Conservation (phyloP, 2,888 invertebrate genomes). For the Cybosia mesomella region DNA sequence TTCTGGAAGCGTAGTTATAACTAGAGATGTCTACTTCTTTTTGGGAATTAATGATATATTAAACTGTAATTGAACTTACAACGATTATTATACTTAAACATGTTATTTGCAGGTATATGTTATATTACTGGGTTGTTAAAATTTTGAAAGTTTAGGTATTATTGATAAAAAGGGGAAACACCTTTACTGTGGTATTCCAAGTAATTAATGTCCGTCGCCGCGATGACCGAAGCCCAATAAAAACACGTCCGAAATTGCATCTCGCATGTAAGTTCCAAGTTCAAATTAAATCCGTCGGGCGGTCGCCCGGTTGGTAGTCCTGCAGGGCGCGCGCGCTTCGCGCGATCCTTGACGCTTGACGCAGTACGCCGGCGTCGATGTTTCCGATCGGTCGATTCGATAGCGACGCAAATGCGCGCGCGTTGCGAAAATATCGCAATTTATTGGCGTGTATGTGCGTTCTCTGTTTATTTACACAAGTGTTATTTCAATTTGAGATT, state of each 20-base stretch:
- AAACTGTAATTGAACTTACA: neutral
- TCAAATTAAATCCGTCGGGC: constrained; percentile 71
- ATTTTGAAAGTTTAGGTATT: neutral
- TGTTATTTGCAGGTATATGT: neutral
- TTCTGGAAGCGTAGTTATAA: constrained; percentile 34
- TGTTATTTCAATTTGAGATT: constrained; percentile 38
- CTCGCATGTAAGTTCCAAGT: constrained; percentile 73
- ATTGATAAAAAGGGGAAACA: constrained; percentile 61
- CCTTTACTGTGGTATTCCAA: constrained; percentile 66
- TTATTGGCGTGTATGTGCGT: constrained; percentile 47
- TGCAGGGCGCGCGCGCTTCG: constrained; percentile 50
- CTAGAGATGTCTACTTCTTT: constrained; percentile 8
- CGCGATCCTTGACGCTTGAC: constrained; percentile 35
- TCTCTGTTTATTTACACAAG: constrained; percentile 51
- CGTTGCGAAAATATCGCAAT: constrained; percentile 65
- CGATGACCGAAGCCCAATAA: constrained; percentile 69
- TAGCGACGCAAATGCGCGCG: constrained; percentile 63
- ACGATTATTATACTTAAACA: neutral
- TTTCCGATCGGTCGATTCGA: constrained; percentile 76
- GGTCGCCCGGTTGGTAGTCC: constrained; percentile 54
- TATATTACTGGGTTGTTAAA: neutral
- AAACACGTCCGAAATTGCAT: constrained; percentile 72
- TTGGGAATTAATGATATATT: neutral
- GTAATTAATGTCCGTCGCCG: constrained; percentile 68
- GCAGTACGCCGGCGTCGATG: constrained; percentile 77